Evolutionary conservation across 2,113 vertebrate genomes (phyloP), one percentile per base, ranked within the genome.

Genomic region (Hemichromis elongatus): DNA sequence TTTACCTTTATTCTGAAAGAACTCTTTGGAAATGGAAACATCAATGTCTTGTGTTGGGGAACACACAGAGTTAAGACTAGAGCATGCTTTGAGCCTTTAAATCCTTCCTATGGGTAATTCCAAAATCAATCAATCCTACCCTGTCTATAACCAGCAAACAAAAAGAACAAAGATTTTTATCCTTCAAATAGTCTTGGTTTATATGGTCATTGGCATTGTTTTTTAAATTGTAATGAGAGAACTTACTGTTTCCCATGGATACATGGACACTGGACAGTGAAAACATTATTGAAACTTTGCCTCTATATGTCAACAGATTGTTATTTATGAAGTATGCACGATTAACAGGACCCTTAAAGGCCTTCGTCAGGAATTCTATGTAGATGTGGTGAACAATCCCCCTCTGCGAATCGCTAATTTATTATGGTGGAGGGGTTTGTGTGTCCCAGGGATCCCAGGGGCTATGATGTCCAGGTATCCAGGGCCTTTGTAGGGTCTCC

Each of bases 1-100:
- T 77, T 80, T 70, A 3, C 11, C 30, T 77, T 86, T 84, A 73
- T 82, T 85, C 59, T 85, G 77, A 85, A 86, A 84, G 53, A 88
- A 83, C 50, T 81, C 82, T 89, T 61, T 63, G 35, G 77, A 88
- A 91, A 94, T 89, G 89, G 79, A 95, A 95, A 92, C 91, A 90
- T 92, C 89, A 88, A 86, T 92, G 82, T 19, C 81, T 61, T 37
- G 77, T 92, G 91, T 86, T 68, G 50, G 89, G 88, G 85, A 59
- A 78, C 66, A 85, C 81, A 54, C 53, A 77, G 73, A 80, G 63
- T 12, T 33, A 56, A 61, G 28, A 13, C 52, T 77, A 80, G 78
- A 57, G 28, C 8, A 28, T 47, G 82, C 89, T 92, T 90, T 92
- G 88, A 94, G 92, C 85, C 86, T 52, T 79, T 85, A 84, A 94